Evolutionary conservation across 2,888 invertebrate genomes (phyloP).

Genomic region (Rhamnusium bicolor): DNA sequence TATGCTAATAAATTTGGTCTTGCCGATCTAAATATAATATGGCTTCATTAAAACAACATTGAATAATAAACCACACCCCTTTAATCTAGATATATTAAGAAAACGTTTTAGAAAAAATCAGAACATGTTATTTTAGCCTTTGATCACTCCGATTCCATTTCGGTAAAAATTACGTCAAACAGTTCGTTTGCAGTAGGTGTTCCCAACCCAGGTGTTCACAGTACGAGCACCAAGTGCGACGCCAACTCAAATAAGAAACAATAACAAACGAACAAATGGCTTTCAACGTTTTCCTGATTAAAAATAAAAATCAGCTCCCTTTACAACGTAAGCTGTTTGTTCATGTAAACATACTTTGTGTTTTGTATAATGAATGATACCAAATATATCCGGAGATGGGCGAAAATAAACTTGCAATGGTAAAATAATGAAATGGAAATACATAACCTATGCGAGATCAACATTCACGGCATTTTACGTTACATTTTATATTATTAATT

Average conservation of each 20-base stretch:
- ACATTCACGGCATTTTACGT: no score
- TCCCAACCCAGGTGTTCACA: constrained; percentile 31
- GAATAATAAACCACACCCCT: neutral
- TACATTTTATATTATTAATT: no score
- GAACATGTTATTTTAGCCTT: constrained; percentile 1
- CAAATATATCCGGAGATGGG: neutral
- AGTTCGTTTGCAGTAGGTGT: constrained; percentile 23
- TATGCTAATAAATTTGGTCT: neutral
- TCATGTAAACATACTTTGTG: constrained; percentile 1
- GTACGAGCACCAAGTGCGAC: constrained; percentile 16
- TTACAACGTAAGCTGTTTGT: neutral
- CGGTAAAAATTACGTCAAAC: neutral
- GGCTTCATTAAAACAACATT: neutral
- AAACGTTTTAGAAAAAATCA: constrained; percentile 1
- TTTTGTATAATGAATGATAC: neutral
- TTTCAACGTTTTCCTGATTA: constrained; percentile 21
- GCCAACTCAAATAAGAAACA: constrained; percentile 37
- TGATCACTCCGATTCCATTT: constrained; percentile 11
- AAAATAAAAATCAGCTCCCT: constrained; percentile 25
- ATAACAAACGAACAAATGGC: constrained; percentile 36
- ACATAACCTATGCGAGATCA: no score
- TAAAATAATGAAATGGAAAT: no score
- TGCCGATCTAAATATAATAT: neutral
- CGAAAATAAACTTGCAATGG: neutral
- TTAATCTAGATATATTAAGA: constrained; percentile 5